A percentile compares a stretch with the other conserved stretches of the same genome.
These are phyloP conservation scores for Lipophrys pholis DNA, from an alignment of 2,113 vertebrate genomes.

Conservation along the genomic window DNA sequence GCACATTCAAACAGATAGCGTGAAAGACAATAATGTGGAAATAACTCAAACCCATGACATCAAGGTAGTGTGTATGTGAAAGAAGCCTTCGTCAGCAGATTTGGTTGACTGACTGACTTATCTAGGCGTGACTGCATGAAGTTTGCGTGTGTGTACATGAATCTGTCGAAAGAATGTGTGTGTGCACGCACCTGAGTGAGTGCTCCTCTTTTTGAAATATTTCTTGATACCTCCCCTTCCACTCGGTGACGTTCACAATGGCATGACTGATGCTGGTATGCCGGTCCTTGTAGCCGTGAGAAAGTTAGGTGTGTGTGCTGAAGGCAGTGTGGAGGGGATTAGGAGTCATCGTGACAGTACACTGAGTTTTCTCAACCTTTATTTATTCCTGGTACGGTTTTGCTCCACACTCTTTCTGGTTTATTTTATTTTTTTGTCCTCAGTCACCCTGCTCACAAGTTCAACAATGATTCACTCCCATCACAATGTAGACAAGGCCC, in stretches of 20 bases:
- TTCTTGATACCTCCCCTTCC: neutral
- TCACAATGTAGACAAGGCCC: too few species aligned
- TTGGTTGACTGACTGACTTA: constrained; percentile 63
- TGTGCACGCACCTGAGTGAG: neutral
- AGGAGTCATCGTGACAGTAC: constrained; percentile 38
- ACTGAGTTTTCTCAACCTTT: constrained; percentile 42
- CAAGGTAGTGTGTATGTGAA: constrained; percentile 17
- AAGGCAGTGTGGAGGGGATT: constrained; percentile 24
- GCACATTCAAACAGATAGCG: constrained; percentile 21
- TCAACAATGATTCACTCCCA: neutral
- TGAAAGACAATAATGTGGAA: constrained; percentile 32
- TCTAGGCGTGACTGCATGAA: constrained; percentile 61
- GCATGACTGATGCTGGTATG: constrained; percentile 78
- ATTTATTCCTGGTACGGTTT: constrained; percentile 46
- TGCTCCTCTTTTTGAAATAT: neutral
- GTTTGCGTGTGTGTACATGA: constrained; percentile 65
- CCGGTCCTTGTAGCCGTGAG: constrained; percentile 64
- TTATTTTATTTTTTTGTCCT: neutral
- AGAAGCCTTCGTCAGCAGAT: constrained; percentile 67
- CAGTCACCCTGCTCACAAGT: constrained; percentile 10
- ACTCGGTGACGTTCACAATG: constrained; percentile 62
- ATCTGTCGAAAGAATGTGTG: constrained; percentile 53
- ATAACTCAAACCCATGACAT: constrained; percentile 37
- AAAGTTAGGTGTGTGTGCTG: constrained; percentile 60
- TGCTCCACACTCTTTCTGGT: constrained; percentile 12